These are phyloP conservation scores for Xestia sexstrigata DNA, from an alignment of 2,888 invertebrate genomes.

Conservation along the genomic window DNA sequence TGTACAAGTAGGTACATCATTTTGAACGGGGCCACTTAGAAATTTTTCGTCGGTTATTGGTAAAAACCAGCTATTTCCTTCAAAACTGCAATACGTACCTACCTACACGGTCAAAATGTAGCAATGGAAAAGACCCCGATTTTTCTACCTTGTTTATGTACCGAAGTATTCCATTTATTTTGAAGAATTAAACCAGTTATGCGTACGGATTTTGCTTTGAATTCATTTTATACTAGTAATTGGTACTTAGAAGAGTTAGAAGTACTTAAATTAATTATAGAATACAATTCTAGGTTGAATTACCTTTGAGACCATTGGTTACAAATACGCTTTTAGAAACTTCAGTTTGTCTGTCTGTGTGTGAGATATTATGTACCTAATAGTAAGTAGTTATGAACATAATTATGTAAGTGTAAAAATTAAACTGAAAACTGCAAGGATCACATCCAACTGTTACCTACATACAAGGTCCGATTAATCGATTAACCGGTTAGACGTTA, in stretches of 20 bases:
- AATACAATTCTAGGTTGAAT: slow-evolving; percentile 47
- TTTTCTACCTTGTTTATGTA: background rate
- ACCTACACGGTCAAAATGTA: too few species aligned
- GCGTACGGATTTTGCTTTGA: slow-evolving; percentile 22
- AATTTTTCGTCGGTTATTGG: too few species aligned
- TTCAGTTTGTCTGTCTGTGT: slow-evolving; percentile 6
- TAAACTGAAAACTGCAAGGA: background rate
- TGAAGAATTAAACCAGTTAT: slow-evolving; percentile 19
- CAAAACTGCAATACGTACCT: too few species aligned
- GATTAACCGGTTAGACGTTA: too few species aligned
- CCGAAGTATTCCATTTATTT: slow-evolving; percentile 2
- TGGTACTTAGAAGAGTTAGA: slow-evolving; percentile 12
- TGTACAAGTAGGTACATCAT: too few species aligned
- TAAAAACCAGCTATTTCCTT: too few species aligned
- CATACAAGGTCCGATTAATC: background rate
- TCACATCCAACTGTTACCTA: background rate
- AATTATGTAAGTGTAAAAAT: too few species aligned
- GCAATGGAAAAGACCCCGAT: too few species aligned
- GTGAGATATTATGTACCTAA: background rate
- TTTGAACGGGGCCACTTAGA: too few species aligned
- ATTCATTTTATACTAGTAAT: slow-evolving; percentile 53
- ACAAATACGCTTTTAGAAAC: background rate
- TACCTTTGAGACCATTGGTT: slow-evolving; percentile 47
- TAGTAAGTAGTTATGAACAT: too few species aligned
- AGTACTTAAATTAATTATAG: slow-evolving; percentile 55